These are phyloP conservation scores for Uria aalge DNA, from an alignment of 2,113 vertebrate genomes.

Conservation along the genomic window DNA sequence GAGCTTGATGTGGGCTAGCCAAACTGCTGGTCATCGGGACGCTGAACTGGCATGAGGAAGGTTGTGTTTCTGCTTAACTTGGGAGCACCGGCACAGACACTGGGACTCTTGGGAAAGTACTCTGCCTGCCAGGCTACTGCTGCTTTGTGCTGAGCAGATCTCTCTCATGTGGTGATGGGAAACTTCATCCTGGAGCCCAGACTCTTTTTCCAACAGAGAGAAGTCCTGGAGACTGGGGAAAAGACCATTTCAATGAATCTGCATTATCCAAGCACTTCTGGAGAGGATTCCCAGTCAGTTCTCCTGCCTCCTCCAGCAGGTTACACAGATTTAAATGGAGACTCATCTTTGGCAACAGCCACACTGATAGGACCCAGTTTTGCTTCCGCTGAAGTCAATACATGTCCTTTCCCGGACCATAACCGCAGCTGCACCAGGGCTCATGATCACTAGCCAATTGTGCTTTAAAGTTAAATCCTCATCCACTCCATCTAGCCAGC, in stretches of 20 bases:
- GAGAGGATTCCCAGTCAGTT: background rate
- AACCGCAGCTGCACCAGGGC: background rate
- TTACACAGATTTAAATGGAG: background rate
- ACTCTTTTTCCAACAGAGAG: background rate
- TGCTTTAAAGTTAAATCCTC: slow-evolving; percentile 36
- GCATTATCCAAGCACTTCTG: background rate
- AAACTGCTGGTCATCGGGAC: slow-evolving; percentile 12
- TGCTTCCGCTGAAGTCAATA: background rate
- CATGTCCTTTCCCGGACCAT: background rate
- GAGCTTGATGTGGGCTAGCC: slow-evolving; percentile 40
- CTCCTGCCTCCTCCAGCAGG: background rate
- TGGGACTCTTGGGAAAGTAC: background rate
- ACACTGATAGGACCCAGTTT: background rate
- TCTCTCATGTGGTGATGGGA: background rate
- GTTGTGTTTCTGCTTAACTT: slow-evolving; percentile 27
- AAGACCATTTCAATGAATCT: background rate
- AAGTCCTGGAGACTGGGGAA: background rate
- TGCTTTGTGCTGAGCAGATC: slow-evolving; percentile 27
- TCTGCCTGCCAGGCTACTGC: background rate
- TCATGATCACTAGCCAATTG: background rate
- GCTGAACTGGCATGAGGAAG: slow-evolving; percentile 22
- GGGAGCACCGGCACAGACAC: background rate
- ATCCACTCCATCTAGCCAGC: background rate
- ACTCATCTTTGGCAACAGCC: slow-evolving; percentile 47
- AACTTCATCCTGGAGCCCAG: background rate